Evolutionary conservation across 2,888 invertebrate genomes (phyloP), one percentile per base, ranked within the genome.

Genomic region (Ochropleura plecta): DNA sequence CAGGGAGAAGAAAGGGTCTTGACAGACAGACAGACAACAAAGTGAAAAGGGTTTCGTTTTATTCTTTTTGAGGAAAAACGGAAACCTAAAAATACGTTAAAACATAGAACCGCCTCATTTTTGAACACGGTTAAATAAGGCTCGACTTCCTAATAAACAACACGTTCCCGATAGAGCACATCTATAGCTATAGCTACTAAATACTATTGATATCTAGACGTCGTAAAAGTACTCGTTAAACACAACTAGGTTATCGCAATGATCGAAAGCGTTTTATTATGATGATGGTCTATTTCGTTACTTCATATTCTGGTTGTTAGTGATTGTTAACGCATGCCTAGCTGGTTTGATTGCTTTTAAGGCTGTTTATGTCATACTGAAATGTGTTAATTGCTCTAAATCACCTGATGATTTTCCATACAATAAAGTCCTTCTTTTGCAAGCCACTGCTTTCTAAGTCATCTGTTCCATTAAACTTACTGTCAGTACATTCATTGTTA

Each of bases 401-500:
- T 30, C 30, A 30, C 30, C 30, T 30, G 30, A 30, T 30, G 30
- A 30, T 30, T 30, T 30, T n/a, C n/a, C n/a, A n/a, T 30, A 30
- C 30, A 30, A 30, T 30, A 30, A 30, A 20, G 9, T 48, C 16
- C 40, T n/a, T 5, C 30, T 85, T 82, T 68, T 40, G 40, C 42
- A 73, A 79, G 7, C 9, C 7, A 53, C 8, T 42, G 53, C 66
- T 78, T 79, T 81, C 79, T 78, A 83, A 65, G 70, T 72, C 71
- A 72, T 40, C 9, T 53, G 65, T 73, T 57, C 59, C n/a, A 70
- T n/a, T 57, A 83, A 44, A n/a, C 20, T 66, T 64, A 73, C 85
- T 88, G 84, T 82, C 79, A 67, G 12, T 12, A 57, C 20, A 46
- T 75, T 70, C 73, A 78, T 88, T 89, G 85, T 84, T 82, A 69